A percentile compares a stretch with the other conserved stretches of the same genome.
Evolutionary conservation across 2,888 invertebrate genomes (phyloP).

Genomic region (Tiliacea aurago): DNA sequence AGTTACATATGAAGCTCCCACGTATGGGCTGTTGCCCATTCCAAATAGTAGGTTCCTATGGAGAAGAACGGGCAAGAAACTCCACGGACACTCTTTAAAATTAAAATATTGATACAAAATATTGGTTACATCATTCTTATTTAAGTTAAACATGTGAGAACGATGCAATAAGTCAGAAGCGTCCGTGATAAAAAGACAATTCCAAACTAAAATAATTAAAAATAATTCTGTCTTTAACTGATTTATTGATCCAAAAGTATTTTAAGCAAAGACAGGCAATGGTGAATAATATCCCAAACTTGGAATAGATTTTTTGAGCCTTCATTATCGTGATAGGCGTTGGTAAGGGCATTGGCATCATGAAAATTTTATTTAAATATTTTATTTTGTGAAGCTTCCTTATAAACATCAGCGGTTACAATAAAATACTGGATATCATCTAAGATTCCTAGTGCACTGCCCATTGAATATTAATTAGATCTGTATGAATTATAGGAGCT

Average conservation of each 20-base stretch:
- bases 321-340: neutral
- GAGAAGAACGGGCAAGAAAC: too few species aligned
- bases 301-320: neutral
- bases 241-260: neutral
- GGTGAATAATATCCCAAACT: neutral
- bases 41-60: too few species aligned
- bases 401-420: constrained; percentile 1
- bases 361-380: neutral
- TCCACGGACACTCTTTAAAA: too few species aligned
- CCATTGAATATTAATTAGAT: constrained; percentile 50
- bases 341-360: neutral
- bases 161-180: too few species aligned
- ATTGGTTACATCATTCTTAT: too few species aligned
- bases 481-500: constrained; percentile 32
- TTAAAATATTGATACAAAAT: too few species aligned
- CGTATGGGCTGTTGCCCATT: too few species aligned
- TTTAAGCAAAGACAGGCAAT: neutral
- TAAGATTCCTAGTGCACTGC: constrained; percentile 24
- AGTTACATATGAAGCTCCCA: too few species aligned
- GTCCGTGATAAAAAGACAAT: too few species aligned
- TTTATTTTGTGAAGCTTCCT: neutral
- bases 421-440: constrained; percentile 31
- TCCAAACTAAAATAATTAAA: too few species aligned
- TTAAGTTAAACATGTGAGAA: too few species aligned
- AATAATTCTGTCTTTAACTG: too few species aligned